These are phyloP conservation scores for Lissocephala sabroskyi DNA, from an alignment of 2,888 invertebrate genomes.

Conservation along the genomic window DNA sequence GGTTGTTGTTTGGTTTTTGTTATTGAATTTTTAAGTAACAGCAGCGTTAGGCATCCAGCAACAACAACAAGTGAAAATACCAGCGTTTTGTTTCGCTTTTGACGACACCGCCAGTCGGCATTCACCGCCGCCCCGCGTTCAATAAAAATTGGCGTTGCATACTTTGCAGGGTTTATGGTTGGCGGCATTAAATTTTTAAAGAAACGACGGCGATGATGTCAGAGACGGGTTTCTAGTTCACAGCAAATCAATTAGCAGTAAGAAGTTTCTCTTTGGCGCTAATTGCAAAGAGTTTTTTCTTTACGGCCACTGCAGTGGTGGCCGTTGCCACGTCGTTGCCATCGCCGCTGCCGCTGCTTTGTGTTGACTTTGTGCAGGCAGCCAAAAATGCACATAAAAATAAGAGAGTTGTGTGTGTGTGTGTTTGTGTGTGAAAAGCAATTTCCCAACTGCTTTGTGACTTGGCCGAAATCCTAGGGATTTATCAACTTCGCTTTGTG, in stretches of 20 bases:
- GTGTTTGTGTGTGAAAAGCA: too few species aligned
- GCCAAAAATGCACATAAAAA: slow-evolving; percentile 33
- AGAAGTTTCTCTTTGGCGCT: slow-evolving; percentile 47
- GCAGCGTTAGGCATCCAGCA: slow-evolving; percentile 14
- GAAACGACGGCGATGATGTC: slow-evolving; percentile 8
- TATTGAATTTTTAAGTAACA: slow-evolving; percentile 30
- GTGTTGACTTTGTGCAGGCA: slow-evolving; percentile 49
- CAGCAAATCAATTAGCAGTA: slow-evolving; percentile 55
- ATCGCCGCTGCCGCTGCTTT: slow-evolving; percentile 18
- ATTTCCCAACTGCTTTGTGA: slow-evolving; percentile 8
- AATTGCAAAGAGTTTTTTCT: slow-evolving; percentile 42
- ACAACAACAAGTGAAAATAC: too few species aligned
- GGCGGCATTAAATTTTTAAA: slow-evolving; percentile 47
- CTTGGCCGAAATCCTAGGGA: slow-evolving; percentile 35
- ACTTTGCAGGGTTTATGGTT: slow-evolving; percentile 37
- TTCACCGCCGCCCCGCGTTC: slow-evolving; percentile 36
- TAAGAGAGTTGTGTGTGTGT: neutral
- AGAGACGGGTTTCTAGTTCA: slow-evolving; percentile 22
- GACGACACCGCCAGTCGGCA: slow-evolving; percentile 19
- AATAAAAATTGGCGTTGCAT: slow-evolving; percentile 58
- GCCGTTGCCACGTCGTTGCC: too few species aligned
- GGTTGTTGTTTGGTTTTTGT: too few species aligned
- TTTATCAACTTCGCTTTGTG: slow-evolving; percentile 42
- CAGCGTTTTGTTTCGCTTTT: slow-evolving; percentile 55
- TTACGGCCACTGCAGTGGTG: slow-evolving; percentile 4